phyloP scores from a whole-genome alignment of 2,797 vertebrate genomes.

The Pteronotus mesoamericanus region DNA sequence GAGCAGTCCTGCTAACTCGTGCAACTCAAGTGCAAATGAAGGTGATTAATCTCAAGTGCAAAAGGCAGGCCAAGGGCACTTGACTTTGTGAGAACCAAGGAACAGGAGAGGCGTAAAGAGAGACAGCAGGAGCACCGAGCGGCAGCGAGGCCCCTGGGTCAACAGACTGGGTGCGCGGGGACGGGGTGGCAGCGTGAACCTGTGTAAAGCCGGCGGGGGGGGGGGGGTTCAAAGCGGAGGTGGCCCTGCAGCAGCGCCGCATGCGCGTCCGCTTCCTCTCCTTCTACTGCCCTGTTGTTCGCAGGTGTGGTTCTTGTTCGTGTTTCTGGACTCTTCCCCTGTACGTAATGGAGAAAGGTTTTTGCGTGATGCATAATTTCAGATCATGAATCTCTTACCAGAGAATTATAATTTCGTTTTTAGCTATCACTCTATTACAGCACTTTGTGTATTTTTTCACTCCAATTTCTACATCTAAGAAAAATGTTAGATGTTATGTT shows the following conservation, averaged over 20 bases:
- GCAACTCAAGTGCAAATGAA: accelerated
- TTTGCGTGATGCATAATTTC: neutral
- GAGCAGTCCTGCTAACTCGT: neutral
- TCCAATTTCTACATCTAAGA: neutral
- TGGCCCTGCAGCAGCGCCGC: neutral
- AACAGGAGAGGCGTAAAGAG: neutral
- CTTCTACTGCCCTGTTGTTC: neutral
- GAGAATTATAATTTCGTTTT: conserved; percentile 32
- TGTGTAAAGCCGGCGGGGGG: too few relatives aligned
- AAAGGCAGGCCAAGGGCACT: neutral
- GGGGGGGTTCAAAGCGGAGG: too few relatives aligned
- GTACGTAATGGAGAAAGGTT: neutral
- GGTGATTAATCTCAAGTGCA: neutral
- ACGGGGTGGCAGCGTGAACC: accelerated
- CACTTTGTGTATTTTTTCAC: neutral
- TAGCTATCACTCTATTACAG: neutral
- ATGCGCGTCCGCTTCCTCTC: neutral
- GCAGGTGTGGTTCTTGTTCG: neutral
- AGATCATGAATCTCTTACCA: neutral
- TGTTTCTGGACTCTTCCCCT: neutral
- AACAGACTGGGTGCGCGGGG: accelerated
- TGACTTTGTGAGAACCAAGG: neutral
- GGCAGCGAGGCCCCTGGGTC: too few relatives aligned
- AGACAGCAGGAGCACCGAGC: too few relatives aligned
- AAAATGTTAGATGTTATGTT: conserved; percentile 19